phyloP scores from a whole-genome alignment of 2,113 vertebrate species.

The Oreochromis tanganicae region DNA sequence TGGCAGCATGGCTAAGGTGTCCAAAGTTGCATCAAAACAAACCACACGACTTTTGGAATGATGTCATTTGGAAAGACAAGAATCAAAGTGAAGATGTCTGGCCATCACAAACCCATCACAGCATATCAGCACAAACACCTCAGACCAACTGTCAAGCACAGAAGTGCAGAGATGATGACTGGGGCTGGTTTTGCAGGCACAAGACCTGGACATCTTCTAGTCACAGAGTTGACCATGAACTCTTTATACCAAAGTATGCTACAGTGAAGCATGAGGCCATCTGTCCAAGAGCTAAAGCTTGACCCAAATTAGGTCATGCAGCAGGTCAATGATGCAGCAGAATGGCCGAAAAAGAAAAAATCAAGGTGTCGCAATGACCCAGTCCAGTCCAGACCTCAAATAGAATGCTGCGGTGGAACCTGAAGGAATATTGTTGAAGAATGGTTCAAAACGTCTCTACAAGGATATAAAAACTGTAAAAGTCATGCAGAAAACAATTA shows the following conservation, averaged over 20 bases:
- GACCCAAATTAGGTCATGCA: background rate
- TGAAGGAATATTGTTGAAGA: background rate
- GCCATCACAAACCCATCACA: background rate
- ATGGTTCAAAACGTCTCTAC: background rate
- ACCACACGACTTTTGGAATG: background rate
- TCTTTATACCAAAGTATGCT: background rate
- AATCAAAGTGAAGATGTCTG: background rate
- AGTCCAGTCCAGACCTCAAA: background rate
- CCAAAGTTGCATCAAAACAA: background rate
- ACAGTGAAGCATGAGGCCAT: background rate
- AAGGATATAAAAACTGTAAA: background rate
- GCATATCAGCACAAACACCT: background rate
- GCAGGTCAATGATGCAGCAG: background rate
- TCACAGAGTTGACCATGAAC: background rate
- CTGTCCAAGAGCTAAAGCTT: background rate
- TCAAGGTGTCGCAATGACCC: background rate
- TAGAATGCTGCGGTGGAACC: background rate
- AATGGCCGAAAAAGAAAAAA: background rate
- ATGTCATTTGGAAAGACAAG: background rate
- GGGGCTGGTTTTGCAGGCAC: background rate
- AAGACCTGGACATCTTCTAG: background rate
- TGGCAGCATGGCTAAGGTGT: background rate
- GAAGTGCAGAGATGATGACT: background rate
- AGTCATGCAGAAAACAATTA: background rate
- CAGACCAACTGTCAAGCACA: background rate